Conservation (phyloP, 2,888 invertebrate species). For the Agrotis segetum region DNA sequence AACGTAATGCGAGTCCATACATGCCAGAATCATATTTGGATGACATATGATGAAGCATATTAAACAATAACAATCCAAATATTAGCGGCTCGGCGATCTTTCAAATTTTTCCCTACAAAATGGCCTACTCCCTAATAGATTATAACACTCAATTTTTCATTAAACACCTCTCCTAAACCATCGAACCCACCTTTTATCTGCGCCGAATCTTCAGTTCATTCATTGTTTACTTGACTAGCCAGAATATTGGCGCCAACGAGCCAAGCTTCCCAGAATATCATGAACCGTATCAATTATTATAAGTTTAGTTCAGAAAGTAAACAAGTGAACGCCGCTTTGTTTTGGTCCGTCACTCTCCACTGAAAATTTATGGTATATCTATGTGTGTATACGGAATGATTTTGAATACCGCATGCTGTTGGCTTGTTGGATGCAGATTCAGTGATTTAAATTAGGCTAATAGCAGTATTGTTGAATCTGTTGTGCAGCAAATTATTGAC, state of each 20-base stretch:
- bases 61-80: too few relatives aligned
- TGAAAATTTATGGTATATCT: conserved; percentile 48
- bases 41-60: too few relatives aligned
- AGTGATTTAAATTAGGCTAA: conserved; percentile 38
- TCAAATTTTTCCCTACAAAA: background rate
- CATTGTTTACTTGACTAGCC: conserved; percentile 68
- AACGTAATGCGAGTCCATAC: background rate
- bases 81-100: background rate
- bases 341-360: conserved; percentile 54
- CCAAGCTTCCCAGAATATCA: conserved; percentile 69
- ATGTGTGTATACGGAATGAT: conserved; percentile 42
- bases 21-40: background rate
- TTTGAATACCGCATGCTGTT: conserved; percentile 33
- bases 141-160: conserved; percentile 7
- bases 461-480: conserved; percentile 24
- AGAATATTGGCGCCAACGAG: conserved; percentile 73
- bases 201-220: conserved; percentile 60
- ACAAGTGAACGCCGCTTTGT: conserved; percentile 60
- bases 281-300: conserved; percentile 65
- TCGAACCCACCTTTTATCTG: conserved; percentile 56
- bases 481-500: conserved; percentile 1
- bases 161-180: conserved; percentile 21
- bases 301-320: conserved; percentile 63
- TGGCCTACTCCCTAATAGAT: too few relatives aligned
- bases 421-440: conserved; percentile 17